Evolutionary conservation across 2,888 invertebrate genomes (phyloP).

Genomic region (Fissipunctia ypsillon): DNA sequence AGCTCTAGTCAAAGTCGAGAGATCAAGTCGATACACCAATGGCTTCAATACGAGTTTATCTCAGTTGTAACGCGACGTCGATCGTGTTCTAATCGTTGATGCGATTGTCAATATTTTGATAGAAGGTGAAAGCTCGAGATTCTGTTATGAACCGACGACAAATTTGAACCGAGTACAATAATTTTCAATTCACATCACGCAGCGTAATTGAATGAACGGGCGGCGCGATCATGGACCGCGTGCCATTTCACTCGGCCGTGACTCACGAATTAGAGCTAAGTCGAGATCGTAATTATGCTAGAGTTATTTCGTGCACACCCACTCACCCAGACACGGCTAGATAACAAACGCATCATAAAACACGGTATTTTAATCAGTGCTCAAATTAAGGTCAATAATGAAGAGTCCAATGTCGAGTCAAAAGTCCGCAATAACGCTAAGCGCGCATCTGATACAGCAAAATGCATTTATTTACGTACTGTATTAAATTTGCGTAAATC

Average conservation of each 20-base stretch:
- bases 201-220: constrained; percentile 84
- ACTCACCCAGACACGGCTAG: constrained; percentile 76
- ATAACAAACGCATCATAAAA: constrained; percentile 79
- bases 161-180: constrained; percentile 76
- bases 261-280: constrained; percentile 89
- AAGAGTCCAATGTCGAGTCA: constrained; percentile 61
- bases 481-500: constrained; percentile 56
- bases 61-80: constrained; percentile 70
- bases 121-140: constrained; percentile 81
- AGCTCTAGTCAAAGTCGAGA: constrained; percentile 74
- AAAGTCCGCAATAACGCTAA: constrained; percentile 62
- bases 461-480: constrained; percentile 54
- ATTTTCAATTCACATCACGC: constrained; percentile 85
- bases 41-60: constrained; percentile 68
- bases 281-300: constrained; percentile 87
- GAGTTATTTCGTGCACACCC: constrained; percentile 86
- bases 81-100: constrained; percentile 70
- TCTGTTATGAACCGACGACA: constrained; percentile 76
- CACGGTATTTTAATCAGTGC: constrained; percentile 80
- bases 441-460: constrained; percentile 48
- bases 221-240: constrained; percentile 81
- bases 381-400: constrained; percentile 82
- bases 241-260: constrained; percentile 88
- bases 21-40: constrained; percentile 58
- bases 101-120: constrained; percentile 72